Percentiles rank a stretch among this genome's conserved stretches.
Conservation (phyloP, 2,797 vertebrate genomes). For the Leontocebus nigricollis region DNA sequence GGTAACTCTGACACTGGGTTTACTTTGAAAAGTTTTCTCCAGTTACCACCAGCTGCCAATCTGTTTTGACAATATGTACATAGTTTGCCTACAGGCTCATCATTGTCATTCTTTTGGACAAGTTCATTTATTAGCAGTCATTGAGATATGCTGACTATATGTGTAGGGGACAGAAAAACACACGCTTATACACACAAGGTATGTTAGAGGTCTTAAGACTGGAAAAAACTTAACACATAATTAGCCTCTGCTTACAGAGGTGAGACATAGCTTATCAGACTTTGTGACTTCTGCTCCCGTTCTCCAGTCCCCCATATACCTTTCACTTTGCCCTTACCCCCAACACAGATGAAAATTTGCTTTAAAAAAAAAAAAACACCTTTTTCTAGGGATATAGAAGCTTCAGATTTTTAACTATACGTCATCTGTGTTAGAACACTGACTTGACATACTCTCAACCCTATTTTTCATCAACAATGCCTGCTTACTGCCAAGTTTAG, state of each 20-base stretch:
- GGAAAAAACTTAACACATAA: not conserved
- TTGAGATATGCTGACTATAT: not conserved
- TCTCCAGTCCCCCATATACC: not conserved
- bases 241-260: not conserved
- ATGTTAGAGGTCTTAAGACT: not conserved
- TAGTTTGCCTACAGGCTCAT: not conserved
- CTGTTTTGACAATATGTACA: not conserved
- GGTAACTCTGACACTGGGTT: not conserved
- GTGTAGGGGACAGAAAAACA: not conserved
- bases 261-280: not conserved
- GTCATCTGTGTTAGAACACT: not conserved
- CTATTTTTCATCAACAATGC: conserved; percentile 13
- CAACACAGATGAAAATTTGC: not conserved
- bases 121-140: not conserved
- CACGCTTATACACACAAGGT: not conserved
- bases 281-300: not conserved
- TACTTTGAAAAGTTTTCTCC: not conserved
- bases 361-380: not conserved
- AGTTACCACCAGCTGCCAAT: not conserved
- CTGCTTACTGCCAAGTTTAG: conserved; percentile 24
- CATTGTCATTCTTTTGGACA: not conserved
- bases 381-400: not conserved
- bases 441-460: not conserved
- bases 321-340: not conserved
- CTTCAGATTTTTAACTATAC: accelerated